Base-by-base conservation (phyloP, 2,888 invertebrate genomes). In the Pilophorus perplexus region DNA sequence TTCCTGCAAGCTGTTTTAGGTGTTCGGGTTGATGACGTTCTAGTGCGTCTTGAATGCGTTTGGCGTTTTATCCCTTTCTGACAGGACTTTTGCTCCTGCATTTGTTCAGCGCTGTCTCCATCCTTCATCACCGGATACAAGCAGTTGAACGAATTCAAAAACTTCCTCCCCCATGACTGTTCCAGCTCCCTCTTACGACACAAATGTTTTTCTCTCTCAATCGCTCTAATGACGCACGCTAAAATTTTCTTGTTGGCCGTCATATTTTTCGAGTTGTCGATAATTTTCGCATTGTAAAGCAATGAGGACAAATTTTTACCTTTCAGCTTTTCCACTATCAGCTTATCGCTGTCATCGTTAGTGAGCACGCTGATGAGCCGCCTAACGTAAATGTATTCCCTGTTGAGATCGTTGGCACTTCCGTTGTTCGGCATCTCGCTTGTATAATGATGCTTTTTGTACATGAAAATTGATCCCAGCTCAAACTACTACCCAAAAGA, bases 261-360 rank as follows among this genome's bases (percentile, higher is more conserved):
- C 59, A 59, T 59, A 25, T 59, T 42, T 8, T 59, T 59, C 40
- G 42, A 42, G 22, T 55, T 55, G 12, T 42, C 59, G 5, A 50
- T 50, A n/a, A 64, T 37, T 22, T 50, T 64, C 3, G 50, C 64
- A 50, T 38, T 48, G 37, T 33, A 37, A 2, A 50, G 23, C 6
- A 64, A 50, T 1, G 25, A 22, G 3, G 38, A 22, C 3, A 46
- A 16, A 25, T 50, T 33, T 37, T 50, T 64, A 3, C 48, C 48
- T 37, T 48, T 64, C 20, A 64, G 64, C 37, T 64, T 64, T 50
- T 64, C 64, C 8, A 37, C 50, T 22, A 64, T 64, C n/a, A 50
- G 20, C 37, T 64, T 64, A 10, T 48, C 37, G 33, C 64, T 64
- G 6, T 64, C 33, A n/a, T 64, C 64, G 18, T 64, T 48, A 12